Evolutionary conservation across 2,888 invertebrate species (phyloP).

Genomic region (Ganaspis brasiliensis): DNA sequence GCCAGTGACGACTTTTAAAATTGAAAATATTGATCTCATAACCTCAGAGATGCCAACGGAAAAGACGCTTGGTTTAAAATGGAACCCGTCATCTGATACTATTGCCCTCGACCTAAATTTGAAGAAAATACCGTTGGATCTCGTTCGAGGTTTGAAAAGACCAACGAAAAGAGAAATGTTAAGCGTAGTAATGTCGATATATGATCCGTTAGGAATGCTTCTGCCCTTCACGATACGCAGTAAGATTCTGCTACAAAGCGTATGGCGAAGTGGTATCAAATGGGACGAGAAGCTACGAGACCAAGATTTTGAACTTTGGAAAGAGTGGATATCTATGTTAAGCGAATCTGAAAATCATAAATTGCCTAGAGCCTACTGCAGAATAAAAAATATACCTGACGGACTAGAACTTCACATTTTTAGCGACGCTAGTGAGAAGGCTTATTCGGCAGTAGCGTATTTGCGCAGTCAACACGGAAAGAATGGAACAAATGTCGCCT

Average conservation of each 20-base stretch:
- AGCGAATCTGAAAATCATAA: not conserved
- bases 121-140: not conserved
- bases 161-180: not conserved
- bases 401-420: not conserved
- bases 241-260: not conserved
- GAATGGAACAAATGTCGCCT: not conserved
- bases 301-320: not conserved
- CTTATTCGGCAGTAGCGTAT: not conserved
- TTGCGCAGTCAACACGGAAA: not conserved
- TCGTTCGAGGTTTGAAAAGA: not conserved
- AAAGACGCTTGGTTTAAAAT: not conserved
- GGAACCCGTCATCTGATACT: not conserved
- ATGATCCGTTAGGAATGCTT: not conserved
- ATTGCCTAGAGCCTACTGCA: not conserved
- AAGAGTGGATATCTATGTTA: not conserved
- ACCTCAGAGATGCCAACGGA: constrained; percentile 50
- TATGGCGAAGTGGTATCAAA: not conserved
- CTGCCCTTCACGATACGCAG: not conserved
- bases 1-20: constrained; percentile 7
- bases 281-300: not conserved
- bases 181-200: not conserved
- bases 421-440: not conserved
- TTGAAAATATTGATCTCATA: constrained; percentile 58
- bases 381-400: not conserved
- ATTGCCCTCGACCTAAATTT: not conserved